Evolutionary conservation across 2,888 invertebrate species (phyloP), one percentile per base, ranked within the genome.

Genomic region (Fissipunctia ypsillon): DNA sequence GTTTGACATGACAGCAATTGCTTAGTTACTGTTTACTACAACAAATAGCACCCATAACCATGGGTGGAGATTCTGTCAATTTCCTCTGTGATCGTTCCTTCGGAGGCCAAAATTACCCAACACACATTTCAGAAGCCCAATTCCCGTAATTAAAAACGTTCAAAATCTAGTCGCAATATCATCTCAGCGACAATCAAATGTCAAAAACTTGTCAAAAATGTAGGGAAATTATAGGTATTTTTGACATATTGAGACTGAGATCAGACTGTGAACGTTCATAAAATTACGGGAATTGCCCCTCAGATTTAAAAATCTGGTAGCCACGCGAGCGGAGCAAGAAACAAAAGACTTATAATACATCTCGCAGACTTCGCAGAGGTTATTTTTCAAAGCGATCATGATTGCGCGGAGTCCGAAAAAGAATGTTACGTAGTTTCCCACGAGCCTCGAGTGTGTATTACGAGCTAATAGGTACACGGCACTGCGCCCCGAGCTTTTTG

Each of bases 391-490:
- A 76, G 64, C 43, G 61, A 73, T 14, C 84, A 67, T 66, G 63
- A 69, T 81, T 84, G 83, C 77, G 38, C 57, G 59, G 59, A 83
- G 73, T 89, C 86, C 89, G 81, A 90, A 90, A 90, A 89, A 83
- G 84, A 89, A 89, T 87, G 86, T 87, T 78, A 85, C 78, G 88
- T 70, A 90, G 88, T 87, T 94, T 94, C 94, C 92, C 94, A 94
- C 93, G 93, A 87, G 82, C 84, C 87, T 85, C 85, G 72, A 84
- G 89, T 89, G 89, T 90, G 88, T 90, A 91, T 91, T 91, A 90
- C 87, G 82, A 84, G 87, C 85, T 94, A 94, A 94, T 94, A 90
- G 93, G 88, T 93, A 93, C 93, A 93, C 87, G 93, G 84, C 84
- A 80, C 87, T 85, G 78, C 85, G 86, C 85, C 83, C 70, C 83